Base-by-base conservation (phyloP, 2,113 vertebrate species). In the Rhea americana region DNA sequence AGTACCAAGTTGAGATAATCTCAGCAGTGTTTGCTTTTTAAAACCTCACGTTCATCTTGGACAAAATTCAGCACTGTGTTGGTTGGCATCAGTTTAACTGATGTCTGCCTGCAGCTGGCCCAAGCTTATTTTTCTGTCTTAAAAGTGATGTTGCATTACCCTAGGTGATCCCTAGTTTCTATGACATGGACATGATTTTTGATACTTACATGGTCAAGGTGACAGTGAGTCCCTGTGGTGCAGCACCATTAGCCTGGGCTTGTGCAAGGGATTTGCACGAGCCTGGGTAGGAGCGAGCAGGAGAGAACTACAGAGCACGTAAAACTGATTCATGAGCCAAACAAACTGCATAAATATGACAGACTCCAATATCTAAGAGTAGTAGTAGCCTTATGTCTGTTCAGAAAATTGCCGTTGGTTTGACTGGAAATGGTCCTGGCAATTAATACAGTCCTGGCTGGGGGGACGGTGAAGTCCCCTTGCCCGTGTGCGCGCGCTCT, bases 311-410 rank as follows among this genome's bases (percentile, higher is more conserved):
- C 0, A 0, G 24, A 65, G 14, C 84, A 26, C 8, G 1, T 70
- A 30, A 70, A 53, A 45, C 50, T 30, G 56, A 1, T 45, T 45
- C 17, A 21, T 41, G 43, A 26, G 28, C 25, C 35, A 66, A 74
- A 13, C 48, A 82, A 48, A 10, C 37, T 7, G 39, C 11, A 20
- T 37, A 84, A 50, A 37, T 61, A 28, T 0, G 1, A 11, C 3
- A 35, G 47, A n/a, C 12, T 26, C 30, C 13, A 24, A 58, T 35
- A 53, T 58, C 47, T 2, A 58, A 79, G 43, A 13, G 82, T 47
- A 82, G 51, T n/a, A n/a, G 0, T 3, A 77, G 20, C 48, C 30
- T 61, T 0, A 0, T 59, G 30, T 24, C 50, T 76, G 0, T 68
- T 67, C 43, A 45, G 53, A 75, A 84, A 30, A 90, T 51, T 47